phyloP scores from a whole-genome alignment of 2,797 vertebrate genomes.

The Cheirogaleus major region DNA sequence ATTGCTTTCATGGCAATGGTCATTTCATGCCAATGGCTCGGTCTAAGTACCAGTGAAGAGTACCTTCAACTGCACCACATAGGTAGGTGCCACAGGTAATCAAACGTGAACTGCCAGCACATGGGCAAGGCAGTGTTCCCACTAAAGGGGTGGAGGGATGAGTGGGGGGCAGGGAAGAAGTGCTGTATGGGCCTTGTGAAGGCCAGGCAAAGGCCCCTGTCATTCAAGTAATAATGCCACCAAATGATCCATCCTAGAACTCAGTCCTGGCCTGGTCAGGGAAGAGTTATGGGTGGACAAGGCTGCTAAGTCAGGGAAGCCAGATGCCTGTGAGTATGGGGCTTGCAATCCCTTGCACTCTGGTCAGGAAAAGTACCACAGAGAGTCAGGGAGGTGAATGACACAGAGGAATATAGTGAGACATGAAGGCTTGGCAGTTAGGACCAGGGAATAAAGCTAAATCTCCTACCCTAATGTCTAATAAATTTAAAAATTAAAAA shows the following conservation, averaged over 20 bases:
- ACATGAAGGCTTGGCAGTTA: accelerated
- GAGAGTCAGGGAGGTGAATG: not conserved
- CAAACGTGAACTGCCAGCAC: not conserved
- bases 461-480: not conserved
- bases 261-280: not conserved
- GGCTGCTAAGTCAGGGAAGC: no score
- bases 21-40: not conserved
- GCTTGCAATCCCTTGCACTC: no score
- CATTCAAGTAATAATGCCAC: not conserved
- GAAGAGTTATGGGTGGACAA: not conserved
- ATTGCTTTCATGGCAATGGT: not conserved
- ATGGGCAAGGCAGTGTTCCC: not conserved
- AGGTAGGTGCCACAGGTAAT: not conserved
- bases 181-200: not conserved
- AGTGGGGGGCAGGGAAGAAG: not conserved
- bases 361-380: not conserved
- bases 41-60: not conserved
- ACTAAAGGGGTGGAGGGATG: not conserved
- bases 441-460: not conserved
- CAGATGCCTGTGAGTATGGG: not conserved
- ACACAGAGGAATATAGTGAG: not conserved
- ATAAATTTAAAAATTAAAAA: not conserved
- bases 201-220: not conserved
- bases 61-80: not conserved
- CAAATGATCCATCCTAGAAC: not conserved